A percentile compares a stretch with the other conserved stretches of the same genome.
Conservation (phyloP, 2,113 vertebrate genomes). For the Anarrhichthys ocellatus region DNA sequence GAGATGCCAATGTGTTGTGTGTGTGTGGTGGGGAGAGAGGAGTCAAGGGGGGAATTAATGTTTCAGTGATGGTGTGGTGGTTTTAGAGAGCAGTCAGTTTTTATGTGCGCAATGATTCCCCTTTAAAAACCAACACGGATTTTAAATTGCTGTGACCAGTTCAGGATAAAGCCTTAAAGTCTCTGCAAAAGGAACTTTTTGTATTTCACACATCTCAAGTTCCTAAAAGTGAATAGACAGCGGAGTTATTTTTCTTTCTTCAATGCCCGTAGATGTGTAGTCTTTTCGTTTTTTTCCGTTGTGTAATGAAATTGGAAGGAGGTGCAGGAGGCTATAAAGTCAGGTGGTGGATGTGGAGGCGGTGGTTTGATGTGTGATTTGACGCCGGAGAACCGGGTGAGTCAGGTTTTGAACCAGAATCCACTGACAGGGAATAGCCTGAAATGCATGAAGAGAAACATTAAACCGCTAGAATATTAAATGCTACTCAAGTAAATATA, state of each 20-base stretch:
- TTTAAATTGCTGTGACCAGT: neutral
- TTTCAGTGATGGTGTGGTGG: neutral
- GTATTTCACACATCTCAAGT: neutral
- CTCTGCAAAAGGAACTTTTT: neutral
- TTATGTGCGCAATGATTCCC: neutral
- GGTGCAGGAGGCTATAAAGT: neutral
- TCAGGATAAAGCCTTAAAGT: neutral
- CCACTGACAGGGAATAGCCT: neutral
- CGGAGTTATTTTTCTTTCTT: neutral
- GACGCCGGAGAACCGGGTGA: neutral
- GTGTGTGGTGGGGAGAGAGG: neutral
- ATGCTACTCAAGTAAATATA: neutral
- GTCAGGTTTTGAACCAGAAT: neutral
- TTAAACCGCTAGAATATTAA: too few species aligned
- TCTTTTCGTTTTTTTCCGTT: neutral
- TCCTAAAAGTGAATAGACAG: too few species aligned
- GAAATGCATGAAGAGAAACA: neutral
- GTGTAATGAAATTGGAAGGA: neutral
- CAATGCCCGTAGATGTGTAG: neutral
- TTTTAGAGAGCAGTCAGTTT: neutral
- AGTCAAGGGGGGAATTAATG: neutral
- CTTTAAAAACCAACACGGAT: neutral
- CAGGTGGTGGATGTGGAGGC: neutral
- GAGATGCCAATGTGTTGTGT: neutral
- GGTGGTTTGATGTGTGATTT: neutral